Conservation (phyloP, 2,797 vertebrate genomes). For the Fratercula arctica region DNA sequence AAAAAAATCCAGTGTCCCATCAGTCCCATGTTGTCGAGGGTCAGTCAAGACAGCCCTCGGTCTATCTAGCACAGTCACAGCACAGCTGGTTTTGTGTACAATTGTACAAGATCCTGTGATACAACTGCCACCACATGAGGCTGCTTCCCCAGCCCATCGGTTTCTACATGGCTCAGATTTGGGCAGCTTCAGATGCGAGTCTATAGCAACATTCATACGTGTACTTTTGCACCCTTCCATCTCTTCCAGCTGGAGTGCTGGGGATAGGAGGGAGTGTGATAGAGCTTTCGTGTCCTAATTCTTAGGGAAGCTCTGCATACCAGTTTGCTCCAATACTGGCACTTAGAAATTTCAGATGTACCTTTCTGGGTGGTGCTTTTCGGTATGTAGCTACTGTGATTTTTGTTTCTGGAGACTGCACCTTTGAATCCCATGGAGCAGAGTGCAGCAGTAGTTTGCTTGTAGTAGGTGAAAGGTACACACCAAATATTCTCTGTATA, state of each 20-base stretch:
- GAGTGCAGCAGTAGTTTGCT: not conserved
- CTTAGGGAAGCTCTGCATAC: not conserved
- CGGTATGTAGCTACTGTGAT: not conserved
- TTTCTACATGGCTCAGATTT: not conserved
- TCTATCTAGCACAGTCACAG: not conserved
- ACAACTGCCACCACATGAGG: not conserved
- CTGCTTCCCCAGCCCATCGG: not conserved
- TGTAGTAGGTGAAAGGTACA: not conserved
- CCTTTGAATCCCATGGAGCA: not conserved
- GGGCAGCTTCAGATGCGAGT: not conserved
- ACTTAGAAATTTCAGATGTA: not conserved
- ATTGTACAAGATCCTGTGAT: not conserved
- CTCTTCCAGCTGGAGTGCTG: not conserved
- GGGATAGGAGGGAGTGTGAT: not conserved
- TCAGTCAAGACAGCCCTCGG: accelerated
- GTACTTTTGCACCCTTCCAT: not conserved
- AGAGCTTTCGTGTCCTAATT: not conserved
- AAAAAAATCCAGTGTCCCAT: not conserved
- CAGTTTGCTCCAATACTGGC: accelerated
- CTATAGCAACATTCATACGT: not conserved
- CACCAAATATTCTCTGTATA: not conserved
- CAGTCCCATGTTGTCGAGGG: not conserved
- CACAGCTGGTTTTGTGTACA: not conserved
- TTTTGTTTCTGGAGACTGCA: not conserved
- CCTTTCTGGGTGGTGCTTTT: not conserved